Percentiles rank a stretch among this genome's conserved stretches.
Evolutionary conservation across 2,797 vertebrate genomes (phyloP).

Genomic region (Eospalax fontanierii): DNA sequence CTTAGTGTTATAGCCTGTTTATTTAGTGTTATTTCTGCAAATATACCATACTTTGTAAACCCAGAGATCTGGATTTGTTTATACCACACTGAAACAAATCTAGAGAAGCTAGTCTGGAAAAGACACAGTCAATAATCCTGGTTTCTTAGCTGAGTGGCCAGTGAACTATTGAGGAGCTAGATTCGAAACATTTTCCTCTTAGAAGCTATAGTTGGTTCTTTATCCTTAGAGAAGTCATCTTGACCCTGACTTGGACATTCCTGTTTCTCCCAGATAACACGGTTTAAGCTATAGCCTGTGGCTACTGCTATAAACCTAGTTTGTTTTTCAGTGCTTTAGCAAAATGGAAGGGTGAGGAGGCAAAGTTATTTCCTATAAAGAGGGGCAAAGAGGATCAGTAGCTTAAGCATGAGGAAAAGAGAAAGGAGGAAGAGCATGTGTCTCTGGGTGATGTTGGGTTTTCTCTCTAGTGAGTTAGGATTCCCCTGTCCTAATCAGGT

Average conservation of each 20-base stretch:
- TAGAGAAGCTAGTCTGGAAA: neutral
- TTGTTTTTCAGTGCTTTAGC: conserved; percentile 4
- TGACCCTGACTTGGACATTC: conserved; percentile 65
- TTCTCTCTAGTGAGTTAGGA: neutral
- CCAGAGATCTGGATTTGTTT: conserved; percentile 19
- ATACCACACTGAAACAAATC: neutral
- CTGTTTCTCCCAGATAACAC: conserved; percentile 77
- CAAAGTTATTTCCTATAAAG: neutral
- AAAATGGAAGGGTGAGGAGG: neutral
- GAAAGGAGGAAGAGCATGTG: neutral
- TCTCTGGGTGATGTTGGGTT: neutral
- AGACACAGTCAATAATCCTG: neutral
- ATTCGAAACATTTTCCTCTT: conserved; percentile 39
- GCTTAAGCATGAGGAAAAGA: neutral
- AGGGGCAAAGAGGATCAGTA: neutral
- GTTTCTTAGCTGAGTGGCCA: neutral
- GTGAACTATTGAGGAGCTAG: neutral
- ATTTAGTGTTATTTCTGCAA: neutral
- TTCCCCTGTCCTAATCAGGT: neutral
- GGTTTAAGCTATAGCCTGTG: neutral
- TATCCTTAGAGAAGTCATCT: conserved; percentile 77
- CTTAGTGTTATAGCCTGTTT: neutral
- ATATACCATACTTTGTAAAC: neutral
- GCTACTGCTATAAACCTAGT: conserved; percentile 41
- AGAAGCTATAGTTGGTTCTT: conserved; percentile 72